phyloP scores from a whole-genome alignment of 2,797 vertebrate species.

The Bradypodion ventrale region DNA sequence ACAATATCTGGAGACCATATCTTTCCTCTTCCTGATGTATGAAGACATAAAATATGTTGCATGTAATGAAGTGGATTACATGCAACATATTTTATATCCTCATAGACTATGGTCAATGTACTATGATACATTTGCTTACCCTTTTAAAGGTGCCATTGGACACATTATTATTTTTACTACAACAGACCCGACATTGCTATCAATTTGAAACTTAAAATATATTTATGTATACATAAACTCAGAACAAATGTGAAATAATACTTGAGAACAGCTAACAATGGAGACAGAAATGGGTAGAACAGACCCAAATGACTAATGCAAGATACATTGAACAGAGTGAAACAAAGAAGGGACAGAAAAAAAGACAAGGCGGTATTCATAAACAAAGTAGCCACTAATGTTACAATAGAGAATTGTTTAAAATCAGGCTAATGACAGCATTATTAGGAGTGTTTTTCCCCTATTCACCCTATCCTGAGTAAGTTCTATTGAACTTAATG shows the following conservation, averaged over 20 bases:
- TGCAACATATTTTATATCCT: no score
- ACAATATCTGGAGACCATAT: neutral
- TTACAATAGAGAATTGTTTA: constrained; percentile 10
- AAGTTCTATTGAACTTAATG: neutral
- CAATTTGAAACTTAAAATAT: neutral
- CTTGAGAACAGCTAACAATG: constrained; percentile 28
- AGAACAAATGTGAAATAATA: neutral
- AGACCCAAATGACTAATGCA: constrained; percentile 21
- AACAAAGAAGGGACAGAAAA: constrained; percentile 13
- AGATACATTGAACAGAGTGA: constrained; percentile 14
- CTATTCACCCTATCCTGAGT: neutral
- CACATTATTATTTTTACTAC: neutral
- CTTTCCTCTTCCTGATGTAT: neutral
- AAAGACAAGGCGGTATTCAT: constrained; percentile 25
- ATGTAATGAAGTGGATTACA: neutral
- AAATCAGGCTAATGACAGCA: neutral
- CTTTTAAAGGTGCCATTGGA: neutral
- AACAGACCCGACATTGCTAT: neutral
- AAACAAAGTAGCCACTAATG: neutral
- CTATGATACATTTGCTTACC: neutral
- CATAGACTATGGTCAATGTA: neutral
- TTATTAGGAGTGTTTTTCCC: neutral
- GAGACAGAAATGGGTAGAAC: constrained; percentile 29
- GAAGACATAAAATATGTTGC: neutral
- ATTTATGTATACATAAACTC: constrained; percentile 11